Conservation (phyloP, 1,140 invertebrate genomes). For the Coboldia fuscipes region DNA sequence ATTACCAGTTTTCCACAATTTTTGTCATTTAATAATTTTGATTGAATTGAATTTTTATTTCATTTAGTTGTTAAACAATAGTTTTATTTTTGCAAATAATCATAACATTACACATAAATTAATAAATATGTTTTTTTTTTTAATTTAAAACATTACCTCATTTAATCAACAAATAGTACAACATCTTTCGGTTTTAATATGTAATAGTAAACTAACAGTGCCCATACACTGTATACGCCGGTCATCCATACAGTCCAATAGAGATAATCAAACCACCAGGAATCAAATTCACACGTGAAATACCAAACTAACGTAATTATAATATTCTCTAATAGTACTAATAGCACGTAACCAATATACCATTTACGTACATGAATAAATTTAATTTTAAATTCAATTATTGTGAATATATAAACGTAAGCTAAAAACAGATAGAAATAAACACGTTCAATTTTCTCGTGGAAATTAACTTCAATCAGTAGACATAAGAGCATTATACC, state of each 20-base stretch:
- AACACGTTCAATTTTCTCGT: constrained; percentile 24
- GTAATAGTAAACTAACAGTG: constrained; percentile 29
- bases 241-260: constrained; percentile 26
- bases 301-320: constrained; percentile 40
- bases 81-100: no score
- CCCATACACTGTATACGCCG: constrained; percentile 23
- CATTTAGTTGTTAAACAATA: no score
- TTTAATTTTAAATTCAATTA: constrained; percentile 52
- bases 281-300: constrained; percentile 28
- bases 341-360: constrained; percentile 36
- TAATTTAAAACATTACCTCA: no score
- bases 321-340: constrained; percentile 39
- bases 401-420: constrained; percentile 44
- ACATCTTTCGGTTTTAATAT: constrained; percentile 28
- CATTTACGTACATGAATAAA: constrained; percentile 43
- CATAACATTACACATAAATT: no score
- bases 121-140: no score
- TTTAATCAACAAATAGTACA: constrained; percentile 21
- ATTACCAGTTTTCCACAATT: no score
- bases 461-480: constrained; percentile 31
- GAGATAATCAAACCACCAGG: constrained; percentile 33
- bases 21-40: no score
- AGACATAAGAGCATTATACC: constrained; percentile 31
- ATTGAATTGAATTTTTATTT: no score
- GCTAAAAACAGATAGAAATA: constrained; percentile 38